Percentiles rank a stretch among this genome's conserved stretches.
These are phyloP conservation scores for Lutjanus erythropterus DNA, from an alignment of 2,113 vertebrate species.

Conservation along the genomic window DNA sequence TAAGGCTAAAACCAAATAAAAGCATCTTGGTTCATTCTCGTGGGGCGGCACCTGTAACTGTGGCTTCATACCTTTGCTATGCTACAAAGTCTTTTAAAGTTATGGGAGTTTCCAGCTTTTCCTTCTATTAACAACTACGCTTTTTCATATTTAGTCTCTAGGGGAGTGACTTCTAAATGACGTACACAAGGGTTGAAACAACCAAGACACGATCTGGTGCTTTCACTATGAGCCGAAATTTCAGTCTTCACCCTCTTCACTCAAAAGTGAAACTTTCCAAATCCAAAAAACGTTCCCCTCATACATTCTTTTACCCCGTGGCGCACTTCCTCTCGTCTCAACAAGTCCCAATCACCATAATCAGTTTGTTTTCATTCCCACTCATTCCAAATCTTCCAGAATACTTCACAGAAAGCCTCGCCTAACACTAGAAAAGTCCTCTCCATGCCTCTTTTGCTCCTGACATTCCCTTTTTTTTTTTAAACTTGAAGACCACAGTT, in stretches of 20 bases:
- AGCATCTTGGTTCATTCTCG: conserved; percentile 48
- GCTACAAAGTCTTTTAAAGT: conserved; percentile 53
- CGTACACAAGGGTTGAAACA: conserved; percentile 69
- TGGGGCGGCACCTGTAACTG: conserved; percentile 51
- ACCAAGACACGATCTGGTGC: conserved; percentile 71
- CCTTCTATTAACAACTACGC: conserved; percentile 35
- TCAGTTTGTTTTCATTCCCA: not conserved
- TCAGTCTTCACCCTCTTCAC: conserved; percentile 74
- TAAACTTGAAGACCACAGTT: conserved; percentile 55
- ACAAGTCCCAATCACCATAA: not conserved
- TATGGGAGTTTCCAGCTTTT: conserved; percentile 38
- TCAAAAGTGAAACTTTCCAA: conserved; percentile 51
- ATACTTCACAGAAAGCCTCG: conserved; percentile 17
- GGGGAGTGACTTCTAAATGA: conserved; percentile 53
- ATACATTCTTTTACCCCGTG: conserved; percentile 29
- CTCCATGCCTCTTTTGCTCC: conserved; percentile 7
- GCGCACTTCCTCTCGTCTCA: conserved; percentile 13
- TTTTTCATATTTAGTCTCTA: conserved; percentile 33
- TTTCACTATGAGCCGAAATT: conserved; percentile 79
- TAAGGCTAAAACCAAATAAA: conserved; percentile 76
- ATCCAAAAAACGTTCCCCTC: conserved; percentile 35
- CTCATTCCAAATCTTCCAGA: conserved; percentile 12
- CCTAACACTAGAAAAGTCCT: conserved; percentile 10
- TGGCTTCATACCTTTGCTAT: conserved; percentile 52
- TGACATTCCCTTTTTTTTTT: conserved; percentile 43